A percentile compares a stretch with the other conserved stretches of the same genome.
phyloP scores from a whole-genome alignment of 1,140 invertebrate genomes.

The Parapsyche elsis region DNA sequence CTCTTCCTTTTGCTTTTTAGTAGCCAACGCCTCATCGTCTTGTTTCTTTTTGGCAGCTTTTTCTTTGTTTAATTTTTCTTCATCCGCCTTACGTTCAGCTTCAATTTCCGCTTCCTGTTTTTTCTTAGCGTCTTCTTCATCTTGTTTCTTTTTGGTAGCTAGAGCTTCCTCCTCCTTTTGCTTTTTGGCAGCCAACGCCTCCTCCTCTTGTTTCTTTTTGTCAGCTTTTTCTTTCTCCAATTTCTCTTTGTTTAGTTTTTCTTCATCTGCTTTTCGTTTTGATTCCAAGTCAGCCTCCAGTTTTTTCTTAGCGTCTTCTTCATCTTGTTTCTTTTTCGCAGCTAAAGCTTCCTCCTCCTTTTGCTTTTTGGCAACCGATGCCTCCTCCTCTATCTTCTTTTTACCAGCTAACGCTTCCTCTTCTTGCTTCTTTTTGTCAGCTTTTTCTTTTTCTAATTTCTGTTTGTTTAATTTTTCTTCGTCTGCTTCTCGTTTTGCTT shows the following conservation, averaged over 20 bases:
- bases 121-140: neutral
- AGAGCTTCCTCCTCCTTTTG: slow-evolving; percentile 41
- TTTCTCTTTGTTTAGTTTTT: slow-evolving; percentile 29
- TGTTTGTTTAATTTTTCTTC: slow-evolving; percentile 15
- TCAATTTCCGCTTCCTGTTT: neutral
- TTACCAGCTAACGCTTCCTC: slow-evolving; percentile 18
- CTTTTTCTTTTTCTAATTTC: neutral
- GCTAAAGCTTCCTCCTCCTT: slow-evolving; percentile 42
- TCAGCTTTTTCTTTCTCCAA: slow-evolving; percentile 14
- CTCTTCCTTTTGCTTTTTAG: no score
- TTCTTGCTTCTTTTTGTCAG: slow-evolving; percentile 35
- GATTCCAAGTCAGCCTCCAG: neutral
- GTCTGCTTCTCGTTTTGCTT: neutral
- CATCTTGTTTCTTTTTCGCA: slow-evolving; percentile 44
- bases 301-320: neutral
- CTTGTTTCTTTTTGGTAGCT: slow-evolving; percentile 46
- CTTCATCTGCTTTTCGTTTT: slow-evolving; percentile 14
- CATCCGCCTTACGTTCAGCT: slow-evolving; percentile 15
- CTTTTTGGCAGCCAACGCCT: slow-evolving; percentile 36
- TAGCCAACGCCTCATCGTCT: slow-evolving; percentile 4
- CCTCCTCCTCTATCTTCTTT: neutral
- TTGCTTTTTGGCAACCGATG: slow-evolving; percentile 34
- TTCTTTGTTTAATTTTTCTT: neutral
- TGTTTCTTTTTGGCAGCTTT: neutral
- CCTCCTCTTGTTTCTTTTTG: slow-evolving; percentile 12